phyloP scores from a whole-genome alignment of 2,888 invertebrate genomes.

The Archaeoteleia sp. region DNA sequence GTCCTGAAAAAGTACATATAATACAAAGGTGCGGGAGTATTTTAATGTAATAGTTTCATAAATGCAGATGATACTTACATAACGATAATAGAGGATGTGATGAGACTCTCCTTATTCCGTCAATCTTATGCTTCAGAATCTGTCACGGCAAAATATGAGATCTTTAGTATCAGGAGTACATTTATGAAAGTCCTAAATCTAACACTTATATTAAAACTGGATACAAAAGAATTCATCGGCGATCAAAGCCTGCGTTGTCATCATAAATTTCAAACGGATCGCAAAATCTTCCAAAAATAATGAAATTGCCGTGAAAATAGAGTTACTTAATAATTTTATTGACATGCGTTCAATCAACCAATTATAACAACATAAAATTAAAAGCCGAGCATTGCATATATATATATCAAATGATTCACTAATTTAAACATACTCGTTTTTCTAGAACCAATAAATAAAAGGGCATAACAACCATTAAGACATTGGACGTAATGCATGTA shows the following conservation, averaged over 20 bases:
- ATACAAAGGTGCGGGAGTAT: no score
- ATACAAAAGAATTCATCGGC: conserved; percentile 38
- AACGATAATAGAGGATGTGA: conserved; percentile 96
- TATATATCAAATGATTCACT: no score
- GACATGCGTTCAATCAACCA: conserved; percentile 20
- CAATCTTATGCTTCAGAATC: conserved; percentile 95
- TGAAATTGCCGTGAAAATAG: conserved; percentile 3
- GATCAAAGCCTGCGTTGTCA: conserved; percentile 17
- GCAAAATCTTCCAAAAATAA: conserved; percentile 3
- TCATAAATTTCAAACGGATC: conserved; percentile 12
- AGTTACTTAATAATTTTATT: conserved; percentile 16
- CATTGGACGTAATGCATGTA: no score
- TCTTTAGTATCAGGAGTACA: conserved; percentile 1
- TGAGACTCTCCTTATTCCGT: conserved; percentile 95
- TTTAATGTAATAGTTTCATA: no score
- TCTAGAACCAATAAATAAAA: no score
- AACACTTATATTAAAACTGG: conserved; percentile 31
- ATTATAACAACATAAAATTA: background rate
- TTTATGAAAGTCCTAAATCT: background rate
- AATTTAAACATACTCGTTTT: no score
- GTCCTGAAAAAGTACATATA: no score
- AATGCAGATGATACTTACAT: no score
- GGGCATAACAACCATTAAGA: no score
- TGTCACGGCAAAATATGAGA: conserved; percentile 74
- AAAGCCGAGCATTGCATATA: conserved; percentile 4